Conservation (phyloP, 1,140 invertebrate species). For the Lucilia sericata region DNA sequence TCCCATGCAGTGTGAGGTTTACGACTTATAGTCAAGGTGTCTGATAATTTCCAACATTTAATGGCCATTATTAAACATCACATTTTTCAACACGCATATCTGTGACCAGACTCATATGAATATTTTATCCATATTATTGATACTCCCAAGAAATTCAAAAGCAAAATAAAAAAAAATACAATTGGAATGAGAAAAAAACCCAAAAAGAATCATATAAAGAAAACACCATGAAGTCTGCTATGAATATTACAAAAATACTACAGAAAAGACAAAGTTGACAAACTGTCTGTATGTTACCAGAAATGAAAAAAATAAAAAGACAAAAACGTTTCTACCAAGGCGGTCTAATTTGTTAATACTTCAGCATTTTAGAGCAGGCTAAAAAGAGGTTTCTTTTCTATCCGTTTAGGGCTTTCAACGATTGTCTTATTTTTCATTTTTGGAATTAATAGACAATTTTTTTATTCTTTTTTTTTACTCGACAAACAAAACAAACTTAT, state of each 20-base stretch:
- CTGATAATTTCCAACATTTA: constrained; percentile 68
- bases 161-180: not conserved
- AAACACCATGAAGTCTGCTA: constrained; percentile 16
- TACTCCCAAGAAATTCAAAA: constrained; percentile 17
- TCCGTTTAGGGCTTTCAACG: constrained; percentile 25
- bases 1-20: constrained; percentile 50
- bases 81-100: constrained; percentile 67
- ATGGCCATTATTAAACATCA: constrained; percentile 68
- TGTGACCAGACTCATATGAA: constrained; percentile 45
- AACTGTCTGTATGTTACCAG: not conserved
- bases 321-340: constrained; percentile 8
- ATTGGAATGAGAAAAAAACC: not conserved
- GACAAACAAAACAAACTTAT: not conserved
- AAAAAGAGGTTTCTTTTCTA: constrained; percentile 22
- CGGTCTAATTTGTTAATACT: constrained; percentile 39
- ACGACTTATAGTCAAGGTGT: constrained; percentile 65
- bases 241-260: constrained; percentile 6
- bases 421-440: constrained; percentile 33
- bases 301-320: not conserved
- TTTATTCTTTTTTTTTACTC: not conserved
- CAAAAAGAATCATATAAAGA: not conserved
- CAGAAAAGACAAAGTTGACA: constrained; percentile 12
- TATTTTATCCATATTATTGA: constrained; percentile 29
- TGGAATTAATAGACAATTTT: constrained; percentile 23
- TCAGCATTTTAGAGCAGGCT: not conserved